Base-by-base conservation (phyloP, 2,113 vertebrate genomes). In the Euleptes europaea region DNA sequence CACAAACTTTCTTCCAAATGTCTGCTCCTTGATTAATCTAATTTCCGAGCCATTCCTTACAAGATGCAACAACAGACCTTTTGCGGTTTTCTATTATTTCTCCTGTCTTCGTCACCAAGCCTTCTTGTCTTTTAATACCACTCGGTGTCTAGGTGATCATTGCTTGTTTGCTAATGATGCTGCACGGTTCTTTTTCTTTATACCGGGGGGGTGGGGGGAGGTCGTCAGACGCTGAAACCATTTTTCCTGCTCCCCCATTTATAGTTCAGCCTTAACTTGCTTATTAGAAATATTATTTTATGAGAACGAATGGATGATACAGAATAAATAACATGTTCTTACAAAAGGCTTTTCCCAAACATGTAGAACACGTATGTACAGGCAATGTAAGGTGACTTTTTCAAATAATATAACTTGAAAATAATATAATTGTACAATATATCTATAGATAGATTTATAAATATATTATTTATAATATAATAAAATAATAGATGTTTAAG, bases 1-100 rank as follows among this genome's bases (percentile, higher is more conserved):
- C 97, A 98, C 98, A 98, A 99, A 99, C 98, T 99, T 99, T 99
- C 98, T 97, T 97, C 98, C 97, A 97, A 98, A 99, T 98, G 99
- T 99, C 98, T 99, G 97, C 95, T 97, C 95, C 95, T 97, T 98
- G 98, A 99, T 99, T 98, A 98, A 99, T 99, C 98, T 99, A 98
- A 99, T 99, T 99, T 99, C 97, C 98, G 97, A 98, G 98, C 97
- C 97, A 98, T 98, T 98, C 97, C 97, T 97, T 99, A 98, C 97
- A 98, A 98, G 98, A 98, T 97, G 97, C 96, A 98, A 97, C 98
- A 98, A 96, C 97, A 98, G 97, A 97, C 96, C 96, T 97, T 95
- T 96, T 97, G 97, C 97, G 98, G 96, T 98, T 98, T 98, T 98
- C 98, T 99, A 99, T 99, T 99, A 99, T 98, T 98, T 98, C 96